Percentiles rank a stretch among this genome's conserved stretches.
phyloP scores from a whole-genome alignment of 1,140 invertebrate genomes.

The Ceratosolen solmsi region DNA sequence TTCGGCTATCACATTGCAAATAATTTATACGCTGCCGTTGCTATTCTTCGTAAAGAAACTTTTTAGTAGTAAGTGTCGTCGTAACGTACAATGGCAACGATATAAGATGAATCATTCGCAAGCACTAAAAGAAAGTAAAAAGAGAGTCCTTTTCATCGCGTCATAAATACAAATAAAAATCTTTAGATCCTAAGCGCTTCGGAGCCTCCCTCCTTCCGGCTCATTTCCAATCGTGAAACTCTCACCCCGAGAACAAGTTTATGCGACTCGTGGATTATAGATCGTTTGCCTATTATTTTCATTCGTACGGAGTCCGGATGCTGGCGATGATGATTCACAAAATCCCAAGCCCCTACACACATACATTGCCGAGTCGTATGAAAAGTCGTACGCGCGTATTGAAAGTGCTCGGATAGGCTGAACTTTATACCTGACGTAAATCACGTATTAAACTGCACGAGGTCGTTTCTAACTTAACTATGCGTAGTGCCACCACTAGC shows the following conservation, averaged over 20 bases:
- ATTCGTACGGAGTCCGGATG: neutral
- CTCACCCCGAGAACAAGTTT: neutral
- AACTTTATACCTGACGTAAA: conserved; percentile 46
- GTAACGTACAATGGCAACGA: neutral
- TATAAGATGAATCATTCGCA: conserved; percentile 2
- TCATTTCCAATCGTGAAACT: conserved; percentile 44
- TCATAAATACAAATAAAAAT: conserved; percentile 21
- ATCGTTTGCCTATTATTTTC: conserved; percentile 32
- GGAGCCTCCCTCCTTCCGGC: conserved; percentile 41
- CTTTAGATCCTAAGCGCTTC: conserved; percentile 8
- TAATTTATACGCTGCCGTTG: too few relatives aligned
- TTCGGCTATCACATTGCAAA: too few relatives aligned
- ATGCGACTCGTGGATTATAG: neutral
- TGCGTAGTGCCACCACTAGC: conserved; percentile 15
- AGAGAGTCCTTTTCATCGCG: neutral
- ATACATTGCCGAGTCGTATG: neutral
- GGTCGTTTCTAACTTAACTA: conserved; percentile 31
- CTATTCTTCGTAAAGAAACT: neutral
- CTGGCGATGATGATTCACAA: conserved; percentile 32
- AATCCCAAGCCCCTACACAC: neutral
- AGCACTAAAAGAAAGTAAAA: neutral
- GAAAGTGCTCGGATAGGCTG: neutral
- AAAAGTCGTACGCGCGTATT: neutral
- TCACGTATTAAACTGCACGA: conserved; percentile 41
- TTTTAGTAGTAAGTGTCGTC: neutral